These are phyloP conservation scores for Oreochromis tanganicae DNA, from an alignment of 2,113 vertebrate genomes.

Conservation along the genomic window DNA sequence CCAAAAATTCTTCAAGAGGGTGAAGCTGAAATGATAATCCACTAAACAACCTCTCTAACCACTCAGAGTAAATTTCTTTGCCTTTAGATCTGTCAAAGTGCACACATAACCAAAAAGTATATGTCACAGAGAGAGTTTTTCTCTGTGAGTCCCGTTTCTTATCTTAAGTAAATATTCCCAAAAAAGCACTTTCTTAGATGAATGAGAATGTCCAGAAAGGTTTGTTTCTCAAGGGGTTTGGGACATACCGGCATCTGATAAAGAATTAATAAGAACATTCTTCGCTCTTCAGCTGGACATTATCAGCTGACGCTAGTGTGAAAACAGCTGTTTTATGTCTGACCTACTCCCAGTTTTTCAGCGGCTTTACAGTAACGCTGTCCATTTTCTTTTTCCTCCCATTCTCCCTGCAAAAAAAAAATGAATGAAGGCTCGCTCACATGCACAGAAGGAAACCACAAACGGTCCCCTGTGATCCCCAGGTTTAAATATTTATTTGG, in stretches of 20 bases:
- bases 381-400: background rate
- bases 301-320: constrained; percentile 32
- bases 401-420: background rate
- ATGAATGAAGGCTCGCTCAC: background rate
- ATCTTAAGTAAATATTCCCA: constrained; percentile 34
- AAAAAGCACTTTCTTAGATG: constrained; percentile 16
- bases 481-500: constrained; percentile 49
- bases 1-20: background rate
- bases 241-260: constrained; percentile 30
- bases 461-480: constrained; percentile 1
- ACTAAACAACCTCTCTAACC: background rate
- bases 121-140: background rate
- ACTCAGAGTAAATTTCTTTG: background rate
- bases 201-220: background rate
- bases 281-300: constrained; percentile 1
- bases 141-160: constrained; percentile 2
- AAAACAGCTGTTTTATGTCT: constrained; percentile 55
- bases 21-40: background rate
- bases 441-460: constrained; percentile 15
- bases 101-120: background rate
- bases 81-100: background rate
- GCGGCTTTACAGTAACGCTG: background rate
- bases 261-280: constrained; percentile 54
- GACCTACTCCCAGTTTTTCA: constrained; percentile 25
- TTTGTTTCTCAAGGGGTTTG: background rate